Evolutionary conservation across 2,113 vertebrate genomes (phyloP).

Genomic region (Corvus moneduloides): DNA sequence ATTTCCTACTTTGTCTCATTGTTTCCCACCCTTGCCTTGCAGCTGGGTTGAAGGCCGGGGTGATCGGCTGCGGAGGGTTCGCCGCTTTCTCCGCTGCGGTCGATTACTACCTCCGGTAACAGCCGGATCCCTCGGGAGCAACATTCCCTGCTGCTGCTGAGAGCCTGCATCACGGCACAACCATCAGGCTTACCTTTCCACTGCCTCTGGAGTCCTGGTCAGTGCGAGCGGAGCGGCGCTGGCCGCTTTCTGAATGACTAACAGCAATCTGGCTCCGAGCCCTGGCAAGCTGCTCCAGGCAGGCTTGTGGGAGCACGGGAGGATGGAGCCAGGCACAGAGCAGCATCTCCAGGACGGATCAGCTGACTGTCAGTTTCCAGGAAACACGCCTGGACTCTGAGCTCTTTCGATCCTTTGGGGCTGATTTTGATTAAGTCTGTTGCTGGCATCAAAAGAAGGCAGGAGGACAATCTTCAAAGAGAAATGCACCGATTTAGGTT

Average conservation of each 20-base stretch:
- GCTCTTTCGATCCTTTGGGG: not conserved
- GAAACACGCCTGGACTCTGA: conserved; percentile 9
- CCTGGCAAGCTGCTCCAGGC: conserved; percentile 6
- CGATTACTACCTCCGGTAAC: conserved; percentile 91
- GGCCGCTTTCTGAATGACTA: conserved; percentile 12
- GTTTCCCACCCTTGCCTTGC: conserved; percentile 19
- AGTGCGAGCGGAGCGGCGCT: not conserved
- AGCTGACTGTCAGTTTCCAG: conserved; percentile 59
- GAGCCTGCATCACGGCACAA: not conserved
- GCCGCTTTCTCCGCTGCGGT: conserved; percentile 96
- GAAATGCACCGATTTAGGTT: not conserved
- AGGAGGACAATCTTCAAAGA: not conserved
- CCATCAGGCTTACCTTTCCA: not conserved
- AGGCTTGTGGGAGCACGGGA: not conserved
- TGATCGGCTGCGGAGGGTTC: conserved; percentile 93
- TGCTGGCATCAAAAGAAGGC: conserved; percentile 14
- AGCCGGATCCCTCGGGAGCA: not conserved
- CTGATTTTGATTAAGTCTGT: conserved; percentile 40
- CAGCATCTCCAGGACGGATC: not conserved
- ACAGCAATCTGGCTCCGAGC: not conserved
- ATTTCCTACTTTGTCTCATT: not conserved
- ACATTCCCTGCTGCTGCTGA: not conserved
- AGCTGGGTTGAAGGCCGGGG: conserved; percentile 93
- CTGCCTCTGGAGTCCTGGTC: not conserved
- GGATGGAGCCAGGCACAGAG: conserved; percentile 5